phyloP scores from a whole-genome alignment of 2,888 invertebrate species.

The Cantharis flavilabris region DNA sequence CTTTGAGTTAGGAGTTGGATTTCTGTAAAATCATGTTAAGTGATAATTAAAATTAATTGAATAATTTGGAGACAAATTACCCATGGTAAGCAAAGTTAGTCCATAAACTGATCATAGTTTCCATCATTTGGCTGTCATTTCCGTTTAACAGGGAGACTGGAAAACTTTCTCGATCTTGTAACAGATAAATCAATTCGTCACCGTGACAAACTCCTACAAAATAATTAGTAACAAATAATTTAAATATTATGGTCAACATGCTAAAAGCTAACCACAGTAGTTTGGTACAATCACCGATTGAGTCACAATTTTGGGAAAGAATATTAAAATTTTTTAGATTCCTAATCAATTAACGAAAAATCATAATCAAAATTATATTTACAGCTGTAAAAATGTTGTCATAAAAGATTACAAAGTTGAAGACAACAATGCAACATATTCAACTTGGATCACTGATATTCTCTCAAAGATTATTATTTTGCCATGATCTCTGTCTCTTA shows the following conservation, averaged over 20 bases:
- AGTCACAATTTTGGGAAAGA: not conserved
- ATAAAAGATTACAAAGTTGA: no score
- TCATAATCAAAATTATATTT: no score
- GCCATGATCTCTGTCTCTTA: no score
- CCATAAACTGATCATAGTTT: conserved; percentile 69
- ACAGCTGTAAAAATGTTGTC: no score
- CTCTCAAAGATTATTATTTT: no score
- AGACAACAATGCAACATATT: no score
- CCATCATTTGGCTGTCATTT: conserved; percentile 64
- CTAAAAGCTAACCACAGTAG: no score
- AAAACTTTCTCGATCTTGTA: conserved; percentile 67
- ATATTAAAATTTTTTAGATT: no score
- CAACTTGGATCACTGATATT: no score
- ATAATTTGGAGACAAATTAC: conserved; percentile 50
- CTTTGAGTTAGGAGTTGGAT: conserved; percentile 64
- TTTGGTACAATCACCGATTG: not conserved
- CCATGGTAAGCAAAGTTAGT: conserved; percentile 76
- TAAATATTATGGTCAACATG: not conserved
- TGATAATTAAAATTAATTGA: no score
- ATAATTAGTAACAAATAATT: not conserved
- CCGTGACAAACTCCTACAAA: conserved; percentile 76
- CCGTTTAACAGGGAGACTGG: conserved; percentile 60
- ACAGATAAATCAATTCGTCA: conserved; percentile 81
- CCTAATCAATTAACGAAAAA: no score
- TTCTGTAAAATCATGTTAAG: conserved; percentile 56